A percentile compares a stretch with the other conserved stretches of the same genome.
Evolutionary conservation across 2,797 vertebrate genomes (phyloP).

Genomic region (Danio albolineatus): DNA sequence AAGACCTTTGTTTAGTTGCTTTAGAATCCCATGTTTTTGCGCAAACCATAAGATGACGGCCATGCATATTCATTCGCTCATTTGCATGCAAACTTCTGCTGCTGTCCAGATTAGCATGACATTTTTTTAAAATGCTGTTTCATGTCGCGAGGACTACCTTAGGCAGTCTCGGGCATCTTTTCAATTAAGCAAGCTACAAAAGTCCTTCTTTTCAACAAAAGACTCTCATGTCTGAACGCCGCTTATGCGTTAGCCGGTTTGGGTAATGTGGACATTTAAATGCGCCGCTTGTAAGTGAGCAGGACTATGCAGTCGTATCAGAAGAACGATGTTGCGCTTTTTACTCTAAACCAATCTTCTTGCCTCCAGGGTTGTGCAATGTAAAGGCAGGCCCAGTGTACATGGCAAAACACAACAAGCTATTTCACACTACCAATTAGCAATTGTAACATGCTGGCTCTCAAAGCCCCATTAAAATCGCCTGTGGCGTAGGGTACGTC

Average conservation of each 20-base stretch:
- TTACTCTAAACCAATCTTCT: conserved; percentile 44
- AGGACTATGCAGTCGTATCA: conserved; percentile 25
- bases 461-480: conserved; percentile 56
- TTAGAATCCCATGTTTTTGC: conserved; percentile 58
- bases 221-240: conserved; percentile 10
- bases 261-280: conserved; percentile 18
- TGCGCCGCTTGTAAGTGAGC: conserved; percentile 25
- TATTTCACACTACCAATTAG: conserved; percentile 56
- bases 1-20: conserved; percentile 62
- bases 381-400: conserved; percentile 46
- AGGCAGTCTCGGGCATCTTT: conserved; percentile 54
- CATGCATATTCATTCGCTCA: conserved; percentile 62
- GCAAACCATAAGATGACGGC: conserved; percentile 56
- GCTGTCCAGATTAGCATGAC: conserved; percentile 50
- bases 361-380: conserved; percentile 48
- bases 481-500: conserved; percentile 51
- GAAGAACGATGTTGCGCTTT: conserved; percentile 32
- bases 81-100: conserved; percentile 61
- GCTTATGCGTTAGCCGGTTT: neutral
- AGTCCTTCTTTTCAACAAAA: conserved; percentile 27
- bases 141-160: conserved; percentile 48
- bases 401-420: conserved; percentile 52
- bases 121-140: conserved; percentile 59
- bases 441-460: conserved; percentile 50
- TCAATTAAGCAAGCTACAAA: conserved; percentile 54